Evolutionary conservation across 2,113 vertebrate genomes (phyloP).

Genomic region (Oreotrochilus melanogaster): DNA sequence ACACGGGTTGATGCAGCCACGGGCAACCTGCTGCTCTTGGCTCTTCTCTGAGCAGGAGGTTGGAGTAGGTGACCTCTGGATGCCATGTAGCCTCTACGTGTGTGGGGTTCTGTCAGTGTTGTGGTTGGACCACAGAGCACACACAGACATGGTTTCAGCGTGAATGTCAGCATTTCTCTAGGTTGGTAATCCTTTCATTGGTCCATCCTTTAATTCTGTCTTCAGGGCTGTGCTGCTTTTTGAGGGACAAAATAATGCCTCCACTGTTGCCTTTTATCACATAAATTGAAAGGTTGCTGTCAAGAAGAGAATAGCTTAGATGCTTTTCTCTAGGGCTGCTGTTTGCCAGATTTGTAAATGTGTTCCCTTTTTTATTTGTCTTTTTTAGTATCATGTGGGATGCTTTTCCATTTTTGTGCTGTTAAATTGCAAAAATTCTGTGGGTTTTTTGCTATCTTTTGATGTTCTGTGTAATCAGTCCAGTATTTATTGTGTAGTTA

Average conservation of each 20-base stretch:
- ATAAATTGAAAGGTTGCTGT: neutral
- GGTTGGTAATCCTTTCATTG: neutral
- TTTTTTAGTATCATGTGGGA: neutral
- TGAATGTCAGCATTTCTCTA: neutral
- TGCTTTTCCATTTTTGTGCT: neutral
- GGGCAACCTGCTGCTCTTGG: neutral
- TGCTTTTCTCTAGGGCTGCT: neutral
- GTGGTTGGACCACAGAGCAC: neutral
- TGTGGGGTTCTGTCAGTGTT: neutral
- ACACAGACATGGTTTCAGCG: accelerated
- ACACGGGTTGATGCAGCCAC: neutral
- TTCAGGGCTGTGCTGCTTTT: neutral
- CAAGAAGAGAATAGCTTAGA: neutral
- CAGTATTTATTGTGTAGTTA: neutral
- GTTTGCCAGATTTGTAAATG: neutral
- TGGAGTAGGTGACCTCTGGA: neutral
- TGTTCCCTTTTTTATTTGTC: neutral
- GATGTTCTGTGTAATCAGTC: neutral
- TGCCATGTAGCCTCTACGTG: neutral
- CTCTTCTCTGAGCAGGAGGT: neutral
- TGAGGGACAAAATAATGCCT: neutral
- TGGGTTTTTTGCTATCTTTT: neutral
- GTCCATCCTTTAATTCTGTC: neutral
- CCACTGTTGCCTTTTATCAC: neutral
- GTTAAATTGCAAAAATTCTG: neutral